Evolutionary conservation across 2,797 vertebrate species (phyloP), one percentile per base, ranked within the genome.

Genomic region (Ctenopoma kingsleyae): DNA sequence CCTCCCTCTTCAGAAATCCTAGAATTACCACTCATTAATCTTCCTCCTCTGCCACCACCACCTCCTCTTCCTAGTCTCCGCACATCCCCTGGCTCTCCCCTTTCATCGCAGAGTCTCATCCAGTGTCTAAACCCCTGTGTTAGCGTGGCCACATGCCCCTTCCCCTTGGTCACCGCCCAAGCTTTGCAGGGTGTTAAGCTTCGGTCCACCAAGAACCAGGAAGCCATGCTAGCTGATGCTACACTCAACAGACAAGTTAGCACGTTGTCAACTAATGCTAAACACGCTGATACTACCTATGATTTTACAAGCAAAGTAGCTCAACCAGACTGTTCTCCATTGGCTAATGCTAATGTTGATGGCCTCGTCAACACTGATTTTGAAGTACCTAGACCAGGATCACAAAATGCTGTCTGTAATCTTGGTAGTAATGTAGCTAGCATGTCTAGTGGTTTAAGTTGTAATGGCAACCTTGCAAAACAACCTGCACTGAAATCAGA

Each of bases 131-230:
- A 52, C 9, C 0, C 7, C n/a, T 12, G 1, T 36, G 9, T 13
- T 52, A 87, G 89, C 57, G 9, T 54, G 88, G 92, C 8, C 11
- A 91, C 3, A 1, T n/a, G 85, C 76, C 23, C 76, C 67, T 27
- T 89, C 83, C 95, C 93, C n/a, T 79, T 96, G 69, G 93, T 99
- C 74, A 98, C 97, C 20, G 74, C 96, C 0, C 92, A 96, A 57
- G 96, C 91, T 0, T 75, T 99, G 74, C 95, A 96, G 87, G 91
- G 86, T 64, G 89, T 98, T 30, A 96, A 95, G 53, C 87, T 98
- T 81, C 94, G 94, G 78, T 95, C 96, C 0, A 86, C 96, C 80
- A 95, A 85, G 60, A 94, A 91, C 83, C 76, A 59, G 0, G 84
- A 90, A 22, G 70, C 1, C 6, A n/a, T 16, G 35, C 62, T 61